phyloP scores from a whole-genome alignment of 2,888 invertebrate genomes.

The Spialia ferax region DNA sequence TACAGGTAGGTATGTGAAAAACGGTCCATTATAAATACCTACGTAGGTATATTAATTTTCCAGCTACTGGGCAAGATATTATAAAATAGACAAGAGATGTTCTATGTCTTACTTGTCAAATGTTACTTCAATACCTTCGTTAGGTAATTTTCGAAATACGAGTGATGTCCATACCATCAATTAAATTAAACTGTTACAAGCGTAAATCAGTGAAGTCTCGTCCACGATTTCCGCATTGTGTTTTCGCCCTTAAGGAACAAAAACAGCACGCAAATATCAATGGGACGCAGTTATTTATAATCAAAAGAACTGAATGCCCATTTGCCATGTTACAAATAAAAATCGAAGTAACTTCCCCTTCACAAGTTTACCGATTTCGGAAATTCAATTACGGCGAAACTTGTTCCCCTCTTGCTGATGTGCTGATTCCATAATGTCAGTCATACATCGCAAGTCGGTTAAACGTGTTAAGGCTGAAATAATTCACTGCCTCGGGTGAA shows the following conservation, averaged over 20 bases:
- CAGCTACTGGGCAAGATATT: no score
- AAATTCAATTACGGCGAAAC: slow-evolving; percentile 65
- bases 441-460: slow-evolving; percentile 65
- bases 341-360: slow-evolving; percentile 30
- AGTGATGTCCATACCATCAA: no score
- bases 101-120: no score
- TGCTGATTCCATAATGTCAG: slow-evolving; percentile 69
- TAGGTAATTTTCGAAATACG: no score
- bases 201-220: no score
- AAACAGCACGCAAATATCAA: slow-evolving; percentile 29
- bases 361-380: slow-evolving; percentile 51
- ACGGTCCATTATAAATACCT: no score
- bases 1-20: no score
- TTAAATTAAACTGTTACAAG: no score
- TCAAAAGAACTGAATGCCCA: slow-evolving; percentile 4
- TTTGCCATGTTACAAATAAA: slow-evolving; percentile 34
- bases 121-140: no score
- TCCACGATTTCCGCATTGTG: no score
- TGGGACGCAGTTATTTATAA: background rate
- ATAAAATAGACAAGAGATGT: no score
- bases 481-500: slow-evolving; percentile 55
- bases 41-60: no score
- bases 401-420: slow-evolving; percentile 62
- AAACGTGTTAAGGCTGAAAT: slow-evolving; percentile 65
- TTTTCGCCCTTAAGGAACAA: background rate